Evolutionary conservation across 2,888 invertebrate genomes (phyloP).

Genomic region (Pantelozetes paolii): DNA sequence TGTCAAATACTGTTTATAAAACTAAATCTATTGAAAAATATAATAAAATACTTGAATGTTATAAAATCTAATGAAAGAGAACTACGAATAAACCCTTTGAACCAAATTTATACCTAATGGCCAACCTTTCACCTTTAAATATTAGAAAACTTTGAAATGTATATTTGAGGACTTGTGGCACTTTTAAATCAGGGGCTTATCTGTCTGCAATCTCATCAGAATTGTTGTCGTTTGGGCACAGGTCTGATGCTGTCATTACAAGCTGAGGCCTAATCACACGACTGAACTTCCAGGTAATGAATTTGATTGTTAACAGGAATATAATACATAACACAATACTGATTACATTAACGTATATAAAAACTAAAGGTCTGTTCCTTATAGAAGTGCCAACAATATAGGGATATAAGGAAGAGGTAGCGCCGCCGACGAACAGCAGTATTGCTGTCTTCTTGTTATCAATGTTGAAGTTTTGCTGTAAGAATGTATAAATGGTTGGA

Average conservation of each 20-base stretch:
- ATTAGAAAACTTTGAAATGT: too few species aligned
- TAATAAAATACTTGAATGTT: too few species aligned
- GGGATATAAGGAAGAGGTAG: not conserved
- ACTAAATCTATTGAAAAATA: too few species aligned
- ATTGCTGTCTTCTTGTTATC: slow-evolving; percentile 22
- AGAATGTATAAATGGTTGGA: slow-evolving; percentile 16
- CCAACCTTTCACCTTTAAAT: too few species aligned
- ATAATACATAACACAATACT: slow-evolving; percentile 24
- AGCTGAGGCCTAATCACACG: not conserved
- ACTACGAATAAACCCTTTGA: too few species aligned
- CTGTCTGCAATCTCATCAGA: too few species aligned
- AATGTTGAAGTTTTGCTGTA: slow-evolving; percentile 25
- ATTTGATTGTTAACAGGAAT: not conserved
- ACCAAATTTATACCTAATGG: too few species aligned
- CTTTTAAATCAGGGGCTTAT: too few species aligned
- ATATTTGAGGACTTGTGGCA: too few species aligned
- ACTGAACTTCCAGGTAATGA: not conserved
- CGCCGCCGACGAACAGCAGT: slow-evolving; percentile 8
- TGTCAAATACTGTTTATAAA: not conserved
- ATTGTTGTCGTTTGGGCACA: not conserved
- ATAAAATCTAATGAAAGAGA: too few species aligned
- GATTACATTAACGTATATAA: slow-evolving; percentile 16
- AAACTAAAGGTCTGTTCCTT: not conserved
- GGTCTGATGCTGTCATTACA: not conserved
- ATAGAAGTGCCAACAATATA: slow-evolving; percentile 22